These are phyloP conservation scores for Oreortyx pictus DNA, from an alignment of 2,797 vertebrate genomes.

Conservation along the genomic window DNA sequence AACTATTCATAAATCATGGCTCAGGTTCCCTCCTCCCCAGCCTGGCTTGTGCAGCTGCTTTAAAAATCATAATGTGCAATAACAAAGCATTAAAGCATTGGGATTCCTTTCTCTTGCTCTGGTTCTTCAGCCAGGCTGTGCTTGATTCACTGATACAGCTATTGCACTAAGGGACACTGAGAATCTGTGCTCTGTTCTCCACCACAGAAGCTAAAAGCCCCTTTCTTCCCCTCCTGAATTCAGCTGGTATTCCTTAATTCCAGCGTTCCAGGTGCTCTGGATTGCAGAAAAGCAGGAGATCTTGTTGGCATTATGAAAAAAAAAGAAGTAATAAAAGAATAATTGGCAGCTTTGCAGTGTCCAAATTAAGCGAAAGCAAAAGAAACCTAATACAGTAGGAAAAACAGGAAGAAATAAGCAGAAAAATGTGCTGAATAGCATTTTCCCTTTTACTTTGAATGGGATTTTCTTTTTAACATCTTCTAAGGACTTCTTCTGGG, in stretches of 20 bases:
- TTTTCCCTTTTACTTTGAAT: slow-evolving; percentile 56
- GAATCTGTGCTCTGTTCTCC: not conserved
- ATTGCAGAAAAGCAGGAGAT: not conserved
- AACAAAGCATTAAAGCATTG: slow-evolving; percentile 11
- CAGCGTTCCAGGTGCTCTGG: not conserved
- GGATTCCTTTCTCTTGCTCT: not conserved
- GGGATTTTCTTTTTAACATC: slow-evolving; percentile 55
- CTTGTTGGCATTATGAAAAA: not conserved
- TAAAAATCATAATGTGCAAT: slow-evolving; percentile 10
- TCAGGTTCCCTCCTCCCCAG: not conserved
- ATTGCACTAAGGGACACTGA: not conserved
- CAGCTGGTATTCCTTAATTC: slow-evolving; percentile 1
- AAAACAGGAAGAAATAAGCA: slow-evolving; percentile 3
- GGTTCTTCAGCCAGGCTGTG: not conserved
- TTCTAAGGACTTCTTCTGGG: slow-evolving; percentile 53
- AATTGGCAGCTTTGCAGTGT: not conserved
- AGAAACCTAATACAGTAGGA: slow-evolving; percentile 12
- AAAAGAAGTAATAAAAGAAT: not conserved
- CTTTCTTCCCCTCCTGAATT: slow-evolving; percentile 5
- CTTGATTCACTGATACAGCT: not conserved
- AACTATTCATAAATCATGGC: slow-evolving; percentile 40
- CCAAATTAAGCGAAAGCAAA: slow-evolving; percentile 7
- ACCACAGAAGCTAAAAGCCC: not conserved
- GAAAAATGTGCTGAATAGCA: slow-evolving; percentile 41
- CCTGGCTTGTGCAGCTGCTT: not conserved